Base-by-base conservation (phyloP, 2,888 invertebrate species). In the Crepidodera aurea region DNA sequence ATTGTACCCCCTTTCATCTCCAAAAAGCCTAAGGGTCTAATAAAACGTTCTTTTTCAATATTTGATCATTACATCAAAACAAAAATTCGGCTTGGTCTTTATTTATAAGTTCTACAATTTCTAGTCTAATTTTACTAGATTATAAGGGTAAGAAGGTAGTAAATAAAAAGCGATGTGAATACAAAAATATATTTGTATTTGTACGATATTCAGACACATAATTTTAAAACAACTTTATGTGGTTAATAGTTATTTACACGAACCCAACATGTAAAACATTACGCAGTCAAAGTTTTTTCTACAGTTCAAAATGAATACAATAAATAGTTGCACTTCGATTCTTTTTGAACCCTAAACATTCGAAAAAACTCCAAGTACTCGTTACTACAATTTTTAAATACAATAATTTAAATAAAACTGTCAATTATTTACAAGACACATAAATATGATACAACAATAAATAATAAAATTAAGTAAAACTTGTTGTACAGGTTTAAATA, bases 331-430 rank as follows among this genome's bases (percentile, higher is more conserved):
- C 13, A 7, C 27, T n/a, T n/a, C n/a, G n/a, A n/a, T n/a, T n/a
- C n/a, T n/a, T n/a, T n/a, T n/a, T n/a, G n/a, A 51, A 51, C 44
- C 15, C 37, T 8, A 15, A 44, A 13, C 22, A 34, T 19, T 27
- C 12, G 62, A 62, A 57, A 58, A 53, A 62, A 53, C 62, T 62
- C 62, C 62, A 54, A 62, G 58, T 57, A 53, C 4, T 16, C 15
- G 25, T 16, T n/a, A n/a, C n/a, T n/a, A n/a, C n/a, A n/a, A n/a
- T n/a, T 25, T 15, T 10, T 34, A 42, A 37, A 27, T 12, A 32
- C 16, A 16, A 34, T 50, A 55, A 40, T 18, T 46, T 51, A 60
- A 32, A 51, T 19, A 37, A 40, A 18, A 58, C 34, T 37, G 15
- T 54, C 13, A 62, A 34, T 48, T 58, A 54, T 54, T 53, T 51